Percentiles rank a stretch among this genome's conserved stretches.
phyloP scores from a whole-genome alignment of 1,140 invertebrate species.

The Trypoxylus dichotomus region DNA sequence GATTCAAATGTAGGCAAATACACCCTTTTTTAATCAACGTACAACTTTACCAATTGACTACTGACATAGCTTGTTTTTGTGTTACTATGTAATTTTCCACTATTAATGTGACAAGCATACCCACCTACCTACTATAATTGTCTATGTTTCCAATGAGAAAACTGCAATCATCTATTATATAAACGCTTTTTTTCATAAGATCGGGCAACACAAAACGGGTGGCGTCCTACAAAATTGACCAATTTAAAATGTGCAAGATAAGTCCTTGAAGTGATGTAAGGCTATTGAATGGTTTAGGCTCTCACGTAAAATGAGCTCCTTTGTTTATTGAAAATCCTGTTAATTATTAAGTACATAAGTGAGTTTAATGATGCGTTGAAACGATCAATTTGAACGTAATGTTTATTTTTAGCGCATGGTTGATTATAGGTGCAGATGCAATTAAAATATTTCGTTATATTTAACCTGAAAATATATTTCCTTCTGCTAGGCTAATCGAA shows the following conservation, averaged over 20 bases:
- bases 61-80: neutral
- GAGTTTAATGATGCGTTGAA: neutral
- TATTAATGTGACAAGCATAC: neutral
- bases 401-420: no score
- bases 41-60: neutral
- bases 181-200: neutral
- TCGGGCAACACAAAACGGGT: neutral
- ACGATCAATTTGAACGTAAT: neutral
- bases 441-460: no score
- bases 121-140: neutral
- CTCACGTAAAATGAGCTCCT: neutral
- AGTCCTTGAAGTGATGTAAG: neutral
- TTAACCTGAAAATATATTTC: no score
- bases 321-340: neutral
- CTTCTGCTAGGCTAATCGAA: no score
- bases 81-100: neutral
- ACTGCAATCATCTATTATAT: neutral
- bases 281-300: neutral
- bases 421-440: no score
- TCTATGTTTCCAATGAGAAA: neutral
- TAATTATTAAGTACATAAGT: neutral
- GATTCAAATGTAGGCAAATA: neutral
- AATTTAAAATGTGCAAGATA: neutral
- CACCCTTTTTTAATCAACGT: neutral
- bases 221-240: neutral